phyloP scores from a whole-genome alignment of 2,113 vertebrate genomes.

The Colinus virginianus region DNA sequence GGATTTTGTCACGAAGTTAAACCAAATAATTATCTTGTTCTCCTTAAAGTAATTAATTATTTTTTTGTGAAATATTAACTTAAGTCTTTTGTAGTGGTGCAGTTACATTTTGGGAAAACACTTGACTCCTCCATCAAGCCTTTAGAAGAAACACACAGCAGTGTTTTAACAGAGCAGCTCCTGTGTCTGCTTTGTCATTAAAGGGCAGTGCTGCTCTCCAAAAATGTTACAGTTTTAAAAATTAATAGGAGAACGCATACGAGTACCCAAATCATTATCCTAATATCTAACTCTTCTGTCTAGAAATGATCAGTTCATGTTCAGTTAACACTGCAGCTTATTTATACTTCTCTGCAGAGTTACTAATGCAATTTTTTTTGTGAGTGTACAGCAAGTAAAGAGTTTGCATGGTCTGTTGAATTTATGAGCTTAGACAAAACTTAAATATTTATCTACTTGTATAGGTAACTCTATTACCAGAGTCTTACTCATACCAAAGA shows the following conservation, averaged over 20 bases:
- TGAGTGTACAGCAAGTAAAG: not conserved
- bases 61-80: not conserved
- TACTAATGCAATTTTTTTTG: not conserved
- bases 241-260: not conserved
- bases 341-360: not conserved
- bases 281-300: not conserved
- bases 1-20: conserved; percentile 37
- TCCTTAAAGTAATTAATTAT: not conserved
- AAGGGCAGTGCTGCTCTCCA: not conserved
- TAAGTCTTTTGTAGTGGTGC: conserved; percentile 11
- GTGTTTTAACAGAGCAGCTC: not conserved
- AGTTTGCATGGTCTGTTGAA: not conserved
- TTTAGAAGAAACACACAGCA: not conserved
- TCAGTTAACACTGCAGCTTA: not conserved
- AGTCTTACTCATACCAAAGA: not conserved
- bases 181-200: conserved; percentile 4
- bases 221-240: not conserved
- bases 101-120: conserved; percentile 20
- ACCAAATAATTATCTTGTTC: conserved; percentile 19
- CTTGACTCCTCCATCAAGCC: not conserved
- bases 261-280: not conserved
- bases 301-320: not conserved
- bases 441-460: not conserved
- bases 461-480: not conserved
- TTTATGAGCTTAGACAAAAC: not conserved